A percentile compares a stretch with the other conserved stretches of the same genome.
phyloP scores from a whole-genome alignment of 2,113 vertebrate genomes.

The Ginglymostoma cirratum region DNA sequence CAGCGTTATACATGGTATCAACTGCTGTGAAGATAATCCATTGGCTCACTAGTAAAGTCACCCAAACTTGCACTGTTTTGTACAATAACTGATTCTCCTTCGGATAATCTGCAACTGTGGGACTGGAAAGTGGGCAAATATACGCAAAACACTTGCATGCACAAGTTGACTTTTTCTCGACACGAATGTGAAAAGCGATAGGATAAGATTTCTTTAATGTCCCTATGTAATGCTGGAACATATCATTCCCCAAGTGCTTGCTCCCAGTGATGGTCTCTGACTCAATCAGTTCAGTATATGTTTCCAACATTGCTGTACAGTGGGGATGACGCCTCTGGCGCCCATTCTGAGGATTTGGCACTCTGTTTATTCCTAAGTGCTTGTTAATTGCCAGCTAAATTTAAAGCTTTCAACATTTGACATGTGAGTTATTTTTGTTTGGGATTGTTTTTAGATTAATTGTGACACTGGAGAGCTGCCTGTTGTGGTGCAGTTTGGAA shows the following conservation, averaged over 20 bases:
- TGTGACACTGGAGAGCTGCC: background rate
- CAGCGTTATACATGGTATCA: background rate
- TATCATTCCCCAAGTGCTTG: background rate
- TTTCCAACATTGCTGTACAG: background rate
- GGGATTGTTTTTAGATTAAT: background rate
- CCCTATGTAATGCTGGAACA: too few relatives aligned
- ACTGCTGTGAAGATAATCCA: background rate
- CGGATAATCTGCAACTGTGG: background rate
- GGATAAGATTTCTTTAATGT: too few relatives aligned
- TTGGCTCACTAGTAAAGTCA: background rate
- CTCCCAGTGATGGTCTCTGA: background rate
- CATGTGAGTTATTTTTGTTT: constrained; percentile 11
- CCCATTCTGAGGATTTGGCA: background rate
- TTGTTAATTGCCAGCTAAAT: background rate
- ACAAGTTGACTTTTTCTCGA: background rate
- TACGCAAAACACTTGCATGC: background rate
- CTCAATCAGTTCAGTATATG: background rate
- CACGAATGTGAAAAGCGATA: too few relatives aligned
- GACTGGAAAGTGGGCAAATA: background rate
- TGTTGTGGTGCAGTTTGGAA: background rate
- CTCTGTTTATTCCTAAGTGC: background rate
- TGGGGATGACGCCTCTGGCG: background rate
- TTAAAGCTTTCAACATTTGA: background rate
- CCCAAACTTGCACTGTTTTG: background rate
- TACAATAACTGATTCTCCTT: background rate